Base-by-base conservation (phyloP, 2,797 vertebrate genomes). In the Chaetodon trifasciatus region DNA sequence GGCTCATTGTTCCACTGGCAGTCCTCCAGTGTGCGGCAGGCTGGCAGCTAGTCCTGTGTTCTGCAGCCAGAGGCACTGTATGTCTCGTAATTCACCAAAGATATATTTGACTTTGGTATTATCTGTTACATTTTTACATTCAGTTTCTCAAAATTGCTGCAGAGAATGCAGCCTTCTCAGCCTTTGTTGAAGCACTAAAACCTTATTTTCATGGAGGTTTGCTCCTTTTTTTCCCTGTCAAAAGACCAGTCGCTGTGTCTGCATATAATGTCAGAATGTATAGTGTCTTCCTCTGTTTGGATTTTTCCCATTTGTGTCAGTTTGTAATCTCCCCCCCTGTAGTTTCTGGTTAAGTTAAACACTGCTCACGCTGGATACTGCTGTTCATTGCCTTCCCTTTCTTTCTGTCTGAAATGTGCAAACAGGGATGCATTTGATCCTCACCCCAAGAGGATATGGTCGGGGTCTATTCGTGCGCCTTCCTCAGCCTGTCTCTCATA, bases 1-100 rank as follows among this genome's bases (percentile, higher is more conserved):
- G 67, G 78, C 74, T 87, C 19, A 11, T 67, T 81, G 79, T 88
- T 77, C 19, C 75, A 46, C 74, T 85, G 86, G 74, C 86, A 77
- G 60, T 58, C 42, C 70, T 83, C 65, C 78, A 82, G 56, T 78
- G 70, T 69, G 71, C 50, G 17, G 73, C 67, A 53, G 65, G 56
- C 81, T 83, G 82, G 49, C 82, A 78, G 72, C 50, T 66, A 50
- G 15, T 69, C 55, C 37, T 21, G 21, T 67, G 61, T 71, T 83
- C 58, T 74, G 61, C 70, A 86, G 73, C 80, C 78, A 62, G 72
- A 80, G 82, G 69, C 61, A 23, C 37, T 70, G 61, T 21, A 55
- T 68, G 69, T 79, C 53, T 76, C 74, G 60, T 80, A 83, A 82
- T 64, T 87, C 66, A 70, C 56, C 49, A 68, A 50, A 82, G 62